Base-by-base conservation (phyloP, 2,888 invertebrate species). In the Torymus texanus region DNA sequence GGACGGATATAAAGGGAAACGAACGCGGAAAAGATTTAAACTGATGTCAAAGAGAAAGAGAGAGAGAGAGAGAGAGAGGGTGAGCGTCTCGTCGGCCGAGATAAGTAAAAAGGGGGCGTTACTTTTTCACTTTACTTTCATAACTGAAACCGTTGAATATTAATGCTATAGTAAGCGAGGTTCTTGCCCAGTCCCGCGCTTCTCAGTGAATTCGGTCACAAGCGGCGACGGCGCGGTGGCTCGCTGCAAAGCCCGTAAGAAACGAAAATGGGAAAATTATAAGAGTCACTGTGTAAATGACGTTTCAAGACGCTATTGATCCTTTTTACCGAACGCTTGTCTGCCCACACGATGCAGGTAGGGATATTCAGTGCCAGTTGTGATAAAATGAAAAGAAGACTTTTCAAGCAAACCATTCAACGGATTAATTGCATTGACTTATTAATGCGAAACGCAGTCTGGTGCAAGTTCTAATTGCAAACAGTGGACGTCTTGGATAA, bases 91-190 rank as follows among this genome's bases (percentile, higher is more conserved):
- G 61, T 14, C 53, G 58, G n/a, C 11, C 58, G 51, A 78, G 77
- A 74, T 80, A 67, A 80, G 77, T 73, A 74, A 80, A 76, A 78
- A 71, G 55, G 62, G 58, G 84, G 85, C 85, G 86, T 88, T 88
- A 89, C 88, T 89, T 89, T 89, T 89, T 89, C 89, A 89, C 89
- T 89, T 89, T 88, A 89, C 88, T 89, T 88, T 89, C 88, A 89
- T 89, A 89, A 88, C 89, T 88, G 88, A 88, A 86, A 88, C 85
- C 85, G 88, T 89, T 88, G 89, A 89, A 89, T 89, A 89, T 89
- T 88, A 89, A 89, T 89, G 89, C 84, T 84, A 84, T 84, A 84
- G 85, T 84, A 83, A 85, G 86, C 84, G 82, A 84, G 84, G 84
- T 83, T 82, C 84, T 70, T 11, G 29, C 29, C 4, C 41, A 13